Conservation (phyloP, 2,797 vertebrate genomes). For the Amazonetta brasiliensis region DNA sequence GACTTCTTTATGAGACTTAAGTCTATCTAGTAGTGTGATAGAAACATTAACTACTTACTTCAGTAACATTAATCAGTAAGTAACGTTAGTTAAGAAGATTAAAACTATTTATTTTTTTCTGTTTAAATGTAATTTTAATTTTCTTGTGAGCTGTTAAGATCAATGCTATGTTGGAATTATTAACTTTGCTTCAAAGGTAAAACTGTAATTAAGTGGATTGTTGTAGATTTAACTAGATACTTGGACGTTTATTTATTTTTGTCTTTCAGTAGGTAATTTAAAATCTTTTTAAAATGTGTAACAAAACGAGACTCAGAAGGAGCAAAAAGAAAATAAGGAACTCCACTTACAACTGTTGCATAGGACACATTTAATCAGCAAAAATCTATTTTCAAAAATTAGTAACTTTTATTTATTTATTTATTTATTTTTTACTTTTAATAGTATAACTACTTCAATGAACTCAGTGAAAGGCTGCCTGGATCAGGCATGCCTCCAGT, state of each 20-base stretch:
- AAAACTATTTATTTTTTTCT: not conserved
- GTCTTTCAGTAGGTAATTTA: not conserved
- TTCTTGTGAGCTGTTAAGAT: not conserved
- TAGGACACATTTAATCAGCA: not conserved
- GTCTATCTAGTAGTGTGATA: not conserved
- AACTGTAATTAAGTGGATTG: not conserved
- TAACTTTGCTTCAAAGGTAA: not conserved
- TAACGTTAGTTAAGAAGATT: not conserved
- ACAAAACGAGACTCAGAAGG: not conserved
- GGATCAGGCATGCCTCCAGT: not conserved
- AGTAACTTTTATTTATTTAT: not conserved
- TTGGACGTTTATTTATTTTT: not conserved
- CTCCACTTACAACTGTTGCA: not conserved
- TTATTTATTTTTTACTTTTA: not conserved
- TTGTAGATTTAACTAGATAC: not conserved
- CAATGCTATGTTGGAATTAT: not conserved
- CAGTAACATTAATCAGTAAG: not conserved
- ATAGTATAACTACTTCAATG: not conserved
- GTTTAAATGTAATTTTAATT: not conserved
- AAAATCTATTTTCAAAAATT: not conserved
- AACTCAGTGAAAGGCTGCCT: not conserved
- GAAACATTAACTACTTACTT: not conserved
- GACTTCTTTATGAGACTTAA: not conserved
- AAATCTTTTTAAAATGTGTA: not conserved
- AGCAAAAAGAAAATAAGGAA: not conserved